A percentile compares a stretch with the other conserved stretches of the same genome.
Conservation (phyloP, 2,888 invertebrate genomes). For the Habroteleia sp. region DNA sequence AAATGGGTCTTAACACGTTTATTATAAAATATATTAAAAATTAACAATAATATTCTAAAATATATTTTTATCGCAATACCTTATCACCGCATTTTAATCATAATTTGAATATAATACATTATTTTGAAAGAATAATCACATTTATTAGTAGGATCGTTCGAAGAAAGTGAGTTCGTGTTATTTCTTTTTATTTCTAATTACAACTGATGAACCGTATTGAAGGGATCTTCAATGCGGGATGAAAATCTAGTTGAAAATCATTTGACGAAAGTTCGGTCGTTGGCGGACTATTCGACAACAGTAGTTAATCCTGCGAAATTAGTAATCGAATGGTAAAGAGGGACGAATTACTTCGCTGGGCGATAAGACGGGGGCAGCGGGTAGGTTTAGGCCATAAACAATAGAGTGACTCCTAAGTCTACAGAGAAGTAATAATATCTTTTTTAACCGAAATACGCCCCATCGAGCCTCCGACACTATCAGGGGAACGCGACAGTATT, state of each 20-base stretch:
- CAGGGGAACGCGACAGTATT: slow-evolving; percentile 76
- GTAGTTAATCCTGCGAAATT: slow-evolving; percentile 55
- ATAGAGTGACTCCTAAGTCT: slow-evolving; percentile 62
- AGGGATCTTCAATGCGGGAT: too few species aligned
- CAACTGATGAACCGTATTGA: too few species aligned
- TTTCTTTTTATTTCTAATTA: too few species aligned
- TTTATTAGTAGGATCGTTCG: too few species aligned
- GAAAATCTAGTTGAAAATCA: slow-evolving; percentile 35
- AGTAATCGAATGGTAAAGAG: slow-evolving; percentile 59
- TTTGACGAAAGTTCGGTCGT: slow-evolving; percentile 32
- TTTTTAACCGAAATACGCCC: slow-evolving; percentile 76
- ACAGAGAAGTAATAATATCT: slow-evolving; percentile 73
- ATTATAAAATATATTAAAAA: too few species aligned
- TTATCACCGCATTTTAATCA: too few species aligned
- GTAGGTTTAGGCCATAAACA: slow-evolving; percentile 61
- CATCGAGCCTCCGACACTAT: slow-evolving; percentile 75
- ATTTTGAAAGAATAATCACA: too few species aligned
- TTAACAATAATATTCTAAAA: too few species aligned
- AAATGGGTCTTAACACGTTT: too few species aligned
- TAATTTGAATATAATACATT: too few species aligned
- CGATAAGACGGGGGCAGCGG: slow-evolving; percentile 66
- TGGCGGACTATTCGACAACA: slow-evolving; percentile 27
- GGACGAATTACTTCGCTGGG: slow-evolving; percentile 59
- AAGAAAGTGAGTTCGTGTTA: too few species aligned
- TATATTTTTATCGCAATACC: too few species aligned